A percentile compares a stretch with the other conserved stretches of the same genome.
These are phyloP conservation scores for Cardiocondyla obscurior DNA, from an alignment of 1,140 invertebrate genomes.

Conservation along the genomic window DNA sequence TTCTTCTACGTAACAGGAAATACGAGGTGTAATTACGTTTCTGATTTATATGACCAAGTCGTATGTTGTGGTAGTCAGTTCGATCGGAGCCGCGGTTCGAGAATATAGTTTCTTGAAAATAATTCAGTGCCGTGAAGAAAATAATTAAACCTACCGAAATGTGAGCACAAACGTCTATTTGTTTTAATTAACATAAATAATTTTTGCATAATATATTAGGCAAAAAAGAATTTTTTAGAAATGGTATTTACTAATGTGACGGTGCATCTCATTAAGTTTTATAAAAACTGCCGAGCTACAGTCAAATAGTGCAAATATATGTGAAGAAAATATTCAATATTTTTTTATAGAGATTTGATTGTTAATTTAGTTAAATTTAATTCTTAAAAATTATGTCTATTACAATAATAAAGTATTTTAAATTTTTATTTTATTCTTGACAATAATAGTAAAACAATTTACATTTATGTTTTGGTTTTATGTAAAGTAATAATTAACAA, in stretches of 20 bases:
- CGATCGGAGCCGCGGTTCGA: neutral
- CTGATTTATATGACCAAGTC: slow-evolving; percentile 8
- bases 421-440: neutral
- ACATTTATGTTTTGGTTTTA: neutral
- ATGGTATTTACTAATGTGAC: neutral
- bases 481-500: neutral
- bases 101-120: neutral
- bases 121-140: neutral
- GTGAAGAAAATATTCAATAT: neutral
- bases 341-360: neutral
- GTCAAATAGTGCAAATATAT: neutral
- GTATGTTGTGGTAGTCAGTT: neutral
- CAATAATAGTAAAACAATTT: neutral
- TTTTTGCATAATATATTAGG: neutral
- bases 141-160: neutral
- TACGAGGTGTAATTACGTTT: slow-evolving; percentile 13
- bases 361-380: neutral
- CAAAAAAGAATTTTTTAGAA: neutral
- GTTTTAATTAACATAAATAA: neutral
- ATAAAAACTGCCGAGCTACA: neutral
- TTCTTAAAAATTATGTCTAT: neutral
- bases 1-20: neutral
- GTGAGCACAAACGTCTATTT: slow-evolving; percentile 18
- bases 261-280: neutral
- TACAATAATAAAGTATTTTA: neutral